Evolutionary conservation across 2,797 vertebrate species (phyloP), one percentile per base, ranked within the genome.

Genomic region (Forpus xanthops): DNA sequence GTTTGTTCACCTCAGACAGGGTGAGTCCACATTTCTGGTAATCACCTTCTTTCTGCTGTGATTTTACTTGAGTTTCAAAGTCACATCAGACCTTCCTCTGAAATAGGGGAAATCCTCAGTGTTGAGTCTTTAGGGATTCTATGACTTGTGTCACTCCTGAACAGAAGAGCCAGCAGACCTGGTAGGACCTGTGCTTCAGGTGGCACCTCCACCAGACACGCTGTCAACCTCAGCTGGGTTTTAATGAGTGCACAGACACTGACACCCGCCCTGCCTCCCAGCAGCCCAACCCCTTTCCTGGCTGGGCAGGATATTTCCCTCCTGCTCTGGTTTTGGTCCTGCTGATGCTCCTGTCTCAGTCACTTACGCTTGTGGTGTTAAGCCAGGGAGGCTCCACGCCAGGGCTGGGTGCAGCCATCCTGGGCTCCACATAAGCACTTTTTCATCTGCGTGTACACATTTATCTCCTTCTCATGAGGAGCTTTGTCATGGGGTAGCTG

Each of bases 121-220:
- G 0, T 35, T 0, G 9, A 39, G 19, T 56, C 33, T 28, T 56
- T 27, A 15, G 13, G 35, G 89, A 50, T 73, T 39, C 35, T 83
- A 23, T 53, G 8, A 10, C 30, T 20, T 3, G 9, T 49, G 82
- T 72, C 61, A 0, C 49, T 50, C 30, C 65, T 4, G 17, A 37
- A 47, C 0, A 2, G 56, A 66, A 21, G 31, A 56, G 52, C 79
- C 86, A 14, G 87, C 75, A 72, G 79, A 90, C 76, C 92, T 33
- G 86, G 87, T 53, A 84, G 52, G 47, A 87, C 90, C 91, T 83
- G 93, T 20, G 87, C 87, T 72, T 70, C 62, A 4, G 78, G 92
- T 62, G 72, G 44, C 52, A 50, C 67, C 79, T 33, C 3, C 0
- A 52, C 71, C 56, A 39, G 82, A 16, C 2, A 1, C 16, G 3